These are phyloP conservation scores for Solea solea DNA, from an alignment of 2,113 vertebrate species.

Conservation along the genomic window DNA sequence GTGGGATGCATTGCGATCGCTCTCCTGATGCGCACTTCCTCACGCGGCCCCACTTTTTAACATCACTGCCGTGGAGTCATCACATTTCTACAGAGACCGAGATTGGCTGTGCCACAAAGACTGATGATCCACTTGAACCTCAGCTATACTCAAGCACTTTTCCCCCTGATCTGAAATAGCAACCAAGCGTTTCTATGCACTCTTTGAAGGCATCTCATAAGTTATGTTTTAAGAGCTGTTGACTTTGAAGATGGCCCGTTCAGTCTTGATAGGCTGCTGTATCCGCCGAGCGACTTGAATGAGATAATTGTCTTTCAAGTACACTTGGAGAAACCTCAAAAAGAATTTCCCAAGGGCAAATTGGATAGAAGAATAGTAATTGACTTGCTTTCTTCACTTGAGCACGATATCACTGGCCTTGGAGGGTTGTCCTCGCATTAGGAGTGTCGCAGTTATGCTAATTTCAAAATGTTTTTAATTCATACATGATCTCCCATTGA, in stretches of 20 bases:
- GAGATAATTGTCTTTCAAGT: slow-evolving; percentile 48
- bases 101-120: slow-evolving; percentile 58
- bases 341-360: slow-evolving; percentile 55
- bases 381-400: slow-evolving; percentile 29
- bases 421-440: slow-evolving; percentile 22
- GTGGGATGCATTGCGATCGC: slow-evolving; percentile 15
- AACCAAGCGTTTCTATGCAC: slow-evolving; percentile 41
- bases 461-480: slow-evolving; percentile 15
- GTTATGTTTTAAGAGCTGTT: slow-evolving; percentile 64
- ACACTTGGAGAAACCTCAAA: slow-evolving; percentile 44
- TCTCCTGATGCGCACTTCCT: slow-evolving; percentile 17
- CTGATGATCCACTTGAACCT: slow-evolving; percentile 70
- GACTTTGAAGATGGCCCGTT: slow-evolving; percentile 66
- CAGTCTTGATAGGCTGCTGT: slow-evolving; percentile 19
- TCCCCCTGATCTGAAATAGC: slow-evolving; percentile 44
- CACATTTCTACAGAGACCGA: slow-evolving; percentile 65
- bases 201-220: slow-evolving; percentile 55
- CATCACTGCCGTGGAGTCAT: slow-evolving; percentile 63
- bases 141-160: slow-evolving; percentile 39
- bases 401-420: slow-evolving; percentile 31
- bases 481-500: no score
- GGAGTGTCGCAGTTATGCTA: not conserved
- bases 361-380: slow-evolving; percentile 35
- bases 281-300: slow-evolving; percentile 47
- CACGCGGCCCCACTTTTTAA: not conserved